Evolutionary conservation across 2,797 vertebrate species (phyloP).

Genomic region (Chiloscyllium punctatum): DNA sequence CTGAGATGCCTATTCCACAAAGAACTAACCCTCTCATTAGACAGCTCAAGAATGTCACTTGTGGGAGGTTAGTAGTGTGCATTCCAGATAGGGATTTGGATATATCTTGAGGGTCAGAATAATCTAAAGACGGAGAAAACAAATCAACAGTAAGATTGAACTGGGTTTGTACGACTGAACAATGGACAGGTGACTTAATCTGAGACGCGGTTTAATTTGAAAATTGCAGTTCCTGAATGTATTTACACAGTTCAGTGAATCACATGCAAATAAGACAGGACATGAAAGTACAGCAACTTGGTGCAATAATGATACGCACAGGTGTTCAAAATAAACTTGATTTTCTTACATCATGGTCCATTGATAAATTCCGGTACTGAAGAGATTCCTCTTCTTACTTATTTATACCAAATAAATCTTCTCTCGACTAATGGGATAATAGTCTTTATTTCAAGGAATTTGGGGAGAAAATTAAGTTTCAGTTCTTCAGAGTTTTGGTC

Average conservation of each 20-base stretch:
- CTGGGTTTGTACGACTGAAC: background rate
- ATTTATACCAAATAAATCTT: background rate
- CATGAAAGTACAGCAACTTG: background rate
- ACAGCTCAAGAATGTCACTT: background rate
- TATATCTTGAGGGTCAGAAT: background rate
- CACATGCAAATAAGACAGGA: background rate
- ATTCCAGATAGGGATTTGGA: background rate
- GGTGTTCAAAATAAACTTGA: constrained; percentile 21
- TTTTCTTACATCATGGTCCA: background rate
- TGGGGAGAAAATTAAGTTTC: background rate
- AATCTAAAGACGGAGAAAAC: background rate
- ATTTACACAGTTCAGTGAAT: background rate
- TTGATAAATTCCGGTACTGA: background rate
- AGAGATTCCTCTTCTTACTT: background rate
- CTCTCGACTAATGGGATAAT: background rate
- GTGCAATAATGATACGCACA: background rate
- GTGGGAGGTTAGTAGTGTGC: background rate
- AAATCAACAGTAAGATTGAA: background rate
- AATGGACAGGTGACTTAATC: background rate
- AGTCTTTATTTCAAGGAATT: background rate
- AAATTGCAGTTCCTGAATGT: background rate
- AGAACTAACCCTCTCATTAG: background rate
- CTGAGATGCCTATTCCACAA: background rate
- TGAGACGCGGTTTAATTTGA: background rate
- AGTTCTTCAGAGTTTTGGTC: background rate